phyloP scores from a whole-genome alignment of 2,797 vertebrate species.

The Notamacropus eugenii region DNA sequence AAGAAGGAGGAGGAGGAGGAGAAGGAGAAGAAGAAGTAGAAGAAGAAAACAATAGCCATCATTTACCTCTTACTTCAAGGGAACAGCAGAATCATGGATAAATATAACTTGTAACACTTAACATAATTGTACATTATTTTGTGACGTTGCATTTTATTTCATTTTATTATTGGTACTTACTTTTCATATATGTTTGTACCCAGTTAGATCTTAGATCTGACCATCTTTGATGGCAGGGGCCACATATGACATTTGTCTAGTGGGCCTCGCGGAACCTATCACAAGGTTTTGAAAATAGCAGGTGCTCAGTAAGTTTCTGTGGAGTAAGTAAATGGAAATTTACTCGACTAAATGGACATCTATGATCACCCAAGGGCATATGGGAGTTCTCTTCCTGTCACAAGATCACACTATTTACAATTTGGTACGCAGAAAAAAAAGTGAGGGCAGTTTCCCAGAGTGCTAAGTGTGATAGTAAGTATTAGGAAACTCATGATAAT shows the following conservation, averaged over 20 bases:
- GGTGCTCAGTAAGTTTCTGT: not conserved
- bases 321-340: not conserved
- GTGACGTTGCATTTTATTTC: not conserved
- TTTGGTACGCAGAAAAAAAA: not conserved
- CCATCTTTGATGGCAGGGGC: not conserved
- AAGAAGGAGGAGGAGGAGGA: too few relatives aligned
- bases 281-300: not conserved
- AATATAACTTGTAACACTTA: not conserved
- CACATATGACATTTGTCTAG: not conserved
- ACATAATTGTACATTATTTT: not conserved
- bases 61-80: not conserved
- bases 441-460: not conserved
- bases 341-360: not conserved
- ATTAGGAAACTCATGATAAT: slow-evolving; percentile 1
- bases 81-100: not conserved
- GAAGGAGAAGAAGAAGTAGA: too few relatives aligned
- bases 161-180: not conserved
- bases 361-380: not conserved
- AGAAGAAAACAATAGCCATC: not conserved
- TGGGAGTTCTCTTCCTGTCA: not conserved
- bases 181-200: not conserved
- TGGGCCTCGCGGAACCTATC: not conserved
- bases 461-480: slow-evolving; percentile 22
- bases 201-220: not conserved
- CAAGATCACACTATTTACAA: not conserved